phyloP scores from a whole-genome alignment of 2,888 invertebrate genomes.

The Caradrina clavipalpis region DNA sequence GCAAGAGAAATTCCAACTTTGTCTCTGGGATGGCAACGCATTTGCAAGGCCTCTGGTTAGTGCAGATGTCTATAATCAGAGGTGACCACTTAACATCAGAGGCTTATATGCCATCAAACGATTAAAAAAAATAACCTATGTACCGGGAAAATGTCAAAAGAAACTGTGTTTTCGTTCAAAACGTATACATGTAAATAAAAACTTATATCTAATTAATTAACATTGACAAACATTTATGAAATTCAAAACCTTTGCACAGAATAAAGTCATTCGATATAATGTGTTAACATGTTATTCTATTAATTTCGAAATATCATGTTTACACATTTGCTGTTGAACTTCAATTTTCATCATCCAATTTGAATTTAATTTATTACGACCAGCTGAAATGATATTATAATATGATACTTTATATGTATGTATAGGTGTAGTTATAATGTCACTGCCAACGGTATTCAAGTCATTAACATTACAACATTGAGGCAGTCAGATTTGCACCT shows the following conservation, averaged over 20 bases:
- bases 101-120: too few relatives aligned
- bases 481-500: slow-evolving; percentile 74
- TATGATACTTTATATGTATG: not conserved
- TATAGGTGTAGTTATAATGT: slow-evolving; percentile 8
- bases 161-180: not conserved
- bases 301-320: slow-evolving; percentile 6
- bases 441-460: slow-evolving; percentile 15
- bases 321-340: not conserved
- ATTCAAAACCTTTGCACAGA: slow-evolving; percentile 9
- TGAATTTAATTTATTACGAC: slow-evolving; percentile 6
- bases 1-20: too few relatives aligned
- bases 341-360: slow-evolving; percentile 1
- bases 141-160: slow-evolving; percentile 1
- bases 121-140: too few relatives aligned
- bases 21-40: too few relatives aligned
- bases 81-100: too few relatives aligned
- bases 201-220: not conserved
- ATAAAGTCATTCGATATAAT: not conserved
- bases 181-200: not conserved
- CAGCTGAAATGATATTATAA: not conserved
- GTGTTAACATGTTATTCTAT: slow-evolving; percentile 20
- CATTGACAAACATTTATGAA: slow-evolving; percentile 3
- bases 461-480: slow-evolving; percentile 55
- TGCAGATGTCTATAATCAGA: too few relatives aligned
- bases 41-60: too few relatives aligned